These are phyloP conservation scores for Syrista parreyssii DNA, from an alignment of 2,888 invertebrate genomes.

Conservation along the genomic window DNA sequence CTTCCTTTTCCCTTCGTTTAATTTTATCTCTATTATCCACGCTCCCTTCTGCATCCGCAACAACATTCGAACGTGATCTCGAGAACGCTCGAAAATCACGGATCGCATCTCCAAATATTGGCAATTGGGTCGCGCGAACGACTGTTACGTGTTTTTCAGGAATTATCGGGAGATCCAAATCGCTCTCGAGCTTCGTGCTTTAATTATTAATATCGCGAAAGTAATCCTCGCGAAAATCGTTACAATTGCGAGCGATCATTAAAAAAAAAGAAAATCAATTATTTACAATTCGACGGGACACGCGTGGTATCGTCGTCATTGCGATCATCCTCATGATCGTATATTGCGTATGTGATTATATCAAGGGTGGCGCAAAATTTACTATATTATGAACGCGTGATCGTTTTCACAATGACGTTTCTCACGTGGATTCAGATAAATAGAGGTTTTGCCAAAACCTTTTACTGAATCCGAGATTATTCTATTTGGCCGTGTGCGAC, in stretches of 20 bases:
- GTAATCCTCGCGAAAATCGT: conserved; percentile 11
- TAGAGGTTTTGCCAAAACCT: neutral
- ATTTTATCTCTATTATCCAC: neutral
- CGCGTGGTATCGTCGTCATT: conserved; percentile 36
- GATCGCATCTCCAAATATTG: neutral
- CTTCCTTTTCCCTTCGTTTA: neutral
- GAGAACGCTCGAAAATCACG: neutral
- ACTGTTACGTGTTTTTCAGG: neutral
- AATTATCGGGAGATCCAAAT: neutral
- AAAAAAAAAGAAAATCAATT: conserved; percentile 58
- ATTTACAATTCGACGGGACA: conserved; percentile 63
- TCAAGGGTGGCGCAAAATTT: neutral
- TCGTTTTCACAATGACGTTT: neutral
- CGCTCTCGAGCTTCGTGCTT: neutral
- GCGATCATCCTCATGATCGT: neutral
- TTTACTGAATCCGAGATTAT: neutral
- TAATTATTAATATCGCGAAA: neutral
- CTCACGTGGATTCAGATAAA: neutral
- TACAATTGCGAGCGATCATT: conserved; percentile 13
- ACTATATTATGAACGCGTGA: neutral
- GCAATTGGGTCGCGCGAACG: neutral
- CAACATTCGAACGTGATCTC: neutral
- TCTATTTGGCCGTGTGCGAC: neutral
- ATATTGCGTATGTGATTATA: neutral
- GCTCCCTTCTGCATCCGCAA: neutral